These are phyloP conservation scores for Natator depressus DNA, from an alignment of 2,113 vertebrate genomes.

Conservation along the genomic window DNA sequence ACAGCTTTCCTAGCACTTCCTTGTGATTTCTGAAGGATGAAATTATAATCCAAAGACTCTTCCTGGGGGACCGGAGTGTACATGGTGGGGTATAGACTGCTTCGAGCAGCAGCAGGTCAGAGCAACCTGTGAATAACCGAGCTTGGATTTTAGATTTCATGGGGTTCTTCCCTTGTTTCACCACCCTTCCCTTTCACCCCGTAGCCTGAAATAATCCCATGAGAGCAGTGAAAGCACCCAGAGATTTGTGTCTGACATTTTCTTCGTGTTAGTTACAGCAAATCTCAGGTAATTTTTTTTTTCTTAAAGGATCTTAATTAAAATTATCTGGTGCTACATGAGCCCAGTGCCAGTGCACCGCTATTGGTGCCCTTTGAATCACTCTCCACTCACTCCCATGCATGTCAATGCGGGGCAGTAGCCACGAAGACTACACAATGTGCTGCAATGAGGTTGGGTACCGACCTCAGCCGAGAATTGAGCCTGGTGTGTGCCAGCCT, in stretches of 20 bases:
- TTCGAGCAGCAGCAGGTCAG: neutral
- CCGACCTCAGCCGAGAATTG: neutral
- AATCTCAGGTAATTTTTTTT: accelerated
- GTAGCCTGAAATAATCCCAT: neutral
- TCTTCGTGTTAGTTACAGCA: neutral
- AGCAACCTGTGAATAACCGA: neutral
- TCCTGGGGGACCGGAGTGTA: neutral
- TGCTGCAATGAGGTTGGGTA: neutral
- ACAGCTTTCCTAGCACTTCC: neutral
- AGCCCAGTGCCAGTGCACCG: neutral
- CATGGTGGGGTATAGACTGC: neutral
- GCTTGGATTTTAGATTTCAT: neutral
- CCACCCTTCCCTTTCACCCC: neutral
- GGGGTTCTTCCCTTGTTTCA: neutral
- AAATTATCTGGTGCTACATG: neutral
- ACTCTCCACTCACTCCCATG: neutral
- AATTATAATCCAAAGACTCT: neutral
- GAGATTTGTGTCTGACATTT: neutral
- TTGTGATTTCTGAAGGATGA: neutral
- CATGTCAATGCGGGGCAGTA: neutral
- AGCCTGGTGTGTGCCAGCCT: neutral
- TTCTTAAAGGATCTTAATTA: neutral
- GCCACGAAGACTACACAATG: neutral
- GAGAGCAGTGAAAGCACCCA: neutral
- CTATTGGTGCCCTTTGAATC: neutral